Base-by-base conservation (phyloP, 2,113 vertebrate species). In the Prinia subflava region DNA sequence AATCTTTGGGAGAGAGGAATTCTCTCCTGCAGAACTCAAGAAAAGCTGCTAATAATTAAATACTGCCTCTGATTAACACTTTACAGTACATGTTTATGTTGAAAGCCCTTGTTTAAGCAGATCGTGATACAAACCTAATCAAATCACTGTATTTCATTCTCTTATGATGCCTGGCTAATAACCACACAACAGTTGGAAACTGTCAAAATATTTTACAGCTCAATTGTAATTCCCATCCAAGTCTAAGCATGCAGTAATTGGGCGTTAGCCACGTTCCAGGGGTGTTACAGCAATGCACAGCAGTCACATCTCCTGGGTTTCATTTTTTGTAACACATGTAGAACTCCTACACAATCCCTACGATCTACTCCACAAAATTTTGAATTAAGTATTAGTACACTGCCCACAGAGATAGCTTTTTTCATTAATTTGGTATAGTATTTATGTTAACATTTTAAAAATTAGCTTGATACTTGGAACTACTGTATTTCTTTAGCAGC, bases 151-250 rank as follows among this genome's bases (percentile, higher is more conserved):
- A 42, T 93, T 96, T 95, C 93, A 83, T 77, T 96, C 93, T 96
- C 96, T 97, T 96, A 97, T 89, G 96, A 97, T 90, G 80, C 60
- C 90, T 94, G 82, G 65, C 94, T 97, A 98, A 97, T 89, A 98
- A 96, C 92, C 92, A 96, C 95, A 95, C 96, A 97, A 97, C 97
- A 97, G 97, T 97, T 98, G 97, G 97, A 97, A 98, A 97, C 97
- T 98, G 98, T 98, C 98, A 98, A 98, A 98, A 98, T 98, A 98
- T 98, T 98, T 98, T 97, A 98, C 97, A 97, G 97, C 97, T 98
- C 96, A 97, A 98, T 97, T 97, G 95, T 98, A 98, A 98, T 98
- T 98, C 97, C 96, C 96, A 95, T 96, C 97, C 98, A 98, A 98
- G 98, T 96, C 96, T 95, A 97, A 98, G 96, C 98, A 98, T n/a